A percentile compares a stretch with the other conserved stretches of the same genome.
Evolutionary conservation across 2,888 invertebrate species (phyloP).

Genomic region (Palloptera scutellata): DNA sequence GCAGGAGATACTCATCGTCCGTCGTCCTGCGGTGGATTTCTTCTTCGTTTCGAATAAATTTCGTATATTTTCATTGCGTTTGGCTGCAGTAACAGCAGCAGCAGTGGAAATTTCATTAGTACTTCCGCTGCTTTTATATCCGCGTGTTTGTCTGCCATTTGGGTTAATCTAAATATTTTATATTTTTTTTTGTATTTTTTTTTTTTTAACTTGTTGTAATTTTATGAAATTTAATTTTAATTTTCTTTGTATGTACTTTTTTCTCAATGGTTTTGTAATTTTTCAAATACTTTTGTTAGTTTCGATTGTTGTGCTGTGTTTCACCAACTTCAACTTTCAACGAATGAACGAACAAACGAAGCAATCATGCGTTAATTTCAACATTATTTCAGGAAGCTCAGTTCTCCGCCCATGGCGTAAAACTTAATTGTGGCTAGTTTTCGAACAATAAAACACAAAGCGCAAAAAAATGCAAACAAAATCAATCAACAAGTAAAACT

Average conservation of each 20-base stretch:
- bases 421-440: neutral
- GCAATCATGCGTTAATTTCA: constrained; percentile 25
- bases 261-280: neutral
- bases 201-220: constrained; percentile 32
- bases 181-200: constrained; percentile 37
- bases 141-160: constrained; percentile 40
- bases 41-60: constrained; percentile 50
- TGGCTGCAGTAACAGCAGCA: constrained; percentile 43
- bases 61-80: constrained; percentile 57
- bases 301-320: neutral
- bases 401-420: neutral
- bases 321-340: constrained; percentile 21
- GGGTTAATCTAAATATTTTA: constrained; percentile 55
- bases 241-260: constrained; percentile 17
- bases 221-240: constrained; percentile 5
- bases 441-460: neutral
- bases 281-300: neutral
- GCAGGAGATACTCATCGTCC: constrained; percentile 46
- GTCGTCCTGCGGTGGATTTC: constrained; percentile 35
- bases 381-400: neutral
- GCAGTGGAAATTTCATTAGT: neutral
- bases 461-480: neutral
- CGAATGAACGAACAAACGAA: neutral
- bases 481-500: constrained; percentile 3
- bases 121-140: constrained; percentile 31